Evolutionary conservation across 2,113 vertebrate species (phyloP), one percentile per base, ranked within the genome.

Genomic region (Apteryx owenii): DNA sequence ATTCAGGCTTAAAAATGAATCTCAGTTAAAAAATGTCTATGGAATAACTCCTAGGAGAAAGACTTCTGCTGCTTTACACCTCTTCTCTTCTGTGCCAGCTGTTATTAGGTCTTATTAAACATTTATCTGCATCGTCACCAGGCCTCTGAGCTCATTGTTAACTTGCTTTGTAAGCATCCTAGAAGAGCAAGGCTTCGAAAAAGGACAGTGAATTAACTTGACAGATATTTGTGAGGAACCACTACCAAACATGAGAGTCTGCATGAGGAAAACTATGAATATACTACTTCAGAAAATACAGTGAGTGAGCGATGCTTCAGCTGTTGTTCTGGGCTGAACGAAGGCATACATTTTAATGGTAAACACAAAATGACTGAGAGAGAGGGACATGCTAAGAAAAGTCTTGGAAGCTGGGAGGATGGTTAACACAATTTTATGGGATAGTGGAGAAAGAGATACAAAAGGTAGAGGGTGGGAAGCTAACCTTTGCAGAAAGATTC

Each of bases 221-320:
- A 81, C 46, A 79, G 72, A 50, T 92, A 72, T 94, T 93, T 89
- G 87, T 77, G 48, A 48, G 9, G n/a, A 95, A 42, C 94, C 90
- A 84, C 94, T 95, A 89, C 95, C 94, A 93, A 79, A 81, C 33
- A 22, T 82, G 42, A 89, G 54, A 75, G 66, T 93, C 90, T 90
- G 77, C 69, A 7, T 44, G 51, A 86, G 22, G 60, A 38, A 72
- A 92, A 85, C n/a, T 1, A 0, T 84, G 25, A 73, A 36, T 22
- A 23, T 85, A 91, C 82, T 54, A 26, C 50, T 72, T 93, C 53
- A 64, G 94, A 95, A 96, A 96, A 93, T 50, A 62, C 79, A 5
- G 1, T 38, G 79, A 42, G 31, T 80, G 38, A 91, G 42, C 36
- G 69, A 53, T 22, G 60, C 69, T 60, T 94, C 56, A 51, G 65